Conservation (phyloP, 2,113 vertebrate genomes). For the Oryzias curvinotus region DNA sequence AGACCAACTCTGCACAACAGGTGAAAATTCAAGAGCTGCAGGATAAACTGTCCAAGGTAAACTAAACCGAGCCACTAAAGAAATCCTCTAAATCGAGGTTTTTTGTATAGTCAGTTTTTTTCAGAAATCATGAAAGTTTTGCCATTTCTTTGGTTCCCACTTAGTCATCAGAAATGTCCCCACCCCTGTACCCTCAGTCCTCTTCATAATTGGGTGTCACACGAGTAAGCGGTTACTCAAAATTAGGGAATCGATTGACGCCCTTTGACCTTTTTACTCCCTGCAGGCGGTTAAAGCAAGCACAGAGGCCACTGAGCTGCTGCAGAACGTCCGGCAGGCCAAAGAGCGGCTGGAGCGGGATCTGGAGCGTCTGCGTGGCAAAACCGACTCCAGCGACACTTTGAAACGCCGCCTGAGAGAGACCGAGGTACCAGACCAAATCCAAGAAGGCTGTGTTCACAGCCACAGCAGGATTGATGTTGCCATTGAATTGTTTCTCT, state of each 20-base stretch:
- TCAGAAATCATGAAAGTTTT: background rate
- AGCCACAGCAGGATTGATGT: background rate
- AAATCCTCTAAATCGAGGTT: background rate
- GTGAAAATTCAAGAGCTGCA: slow-evolving; percentile 96
- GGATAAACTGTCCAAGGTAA: slow-evolving; percentile 96
- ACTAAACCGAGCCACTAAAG: background rate
- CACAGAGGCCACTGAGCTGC: slow-evolving; percentile 95
- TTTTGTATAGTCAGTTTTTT: background rate
- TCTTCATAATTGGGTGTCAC: slow-evolving; percentile 6
- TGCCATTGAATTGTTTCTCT: background rate
- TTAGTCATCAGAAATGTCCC: slow-evolving; percentile 7
- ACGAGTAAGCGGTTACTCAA: slow-evolving; percentile 21
- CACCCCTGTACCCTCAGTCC: background rate
- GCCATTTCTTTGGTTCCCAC: background rate
- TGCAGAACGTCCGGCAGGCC: slow-evolving; percentile 97
- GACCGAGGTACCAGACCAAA: slow-evolving; percentile 83
- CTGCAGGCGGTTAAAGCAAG: slow-evolving; percentile 94
- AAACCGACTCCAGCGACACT: slow-evolving; percentile 91
- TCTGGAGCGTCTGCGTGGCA: slow-evolving; percentile 89
- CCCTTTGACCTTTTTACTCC: slow-evolving; percentile 37
- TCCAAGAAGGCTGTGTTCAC: background rate
- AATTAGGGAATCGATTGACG: slow-evolving; percentile 40
- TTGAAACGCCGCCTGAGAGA: slow-evolving; percentile 92
- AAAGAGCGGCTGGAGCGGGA: slow-evolving; percentile 95
- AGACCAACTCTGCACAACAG: slow-evolving; percentile 97